Evolutionary conservation across 2,797 vertebrate species (phyloP).

Genomic region (Hippopotamyrus pictus): DNA sequence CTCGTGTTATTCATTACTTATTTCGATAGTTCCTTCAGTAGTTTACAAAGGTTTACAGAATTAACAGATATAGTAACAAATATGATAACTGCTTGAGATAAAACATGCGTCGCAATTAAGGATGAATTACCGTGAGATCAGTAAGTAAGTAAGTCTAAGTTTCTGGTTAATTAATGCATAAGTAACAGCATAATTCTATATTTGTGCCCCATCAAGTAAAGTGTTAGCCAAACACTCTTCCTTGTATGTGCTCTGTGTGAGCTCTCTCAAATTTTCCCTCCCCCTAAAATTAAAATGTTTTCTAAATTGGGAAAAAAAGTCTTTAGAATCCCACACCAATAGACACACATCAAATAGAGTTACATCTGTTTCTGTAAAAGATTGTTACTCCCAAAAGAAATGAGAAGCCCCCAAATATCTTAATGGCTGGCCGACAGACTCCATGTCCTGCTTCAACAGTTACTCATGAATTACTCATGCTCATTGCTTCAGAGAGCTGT

Average conservation of each 20-base stretch:
- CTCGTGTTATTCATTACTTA: not conserved
- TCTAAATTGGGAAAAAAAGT: not conserved
- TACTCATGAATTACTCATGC: not conserved
- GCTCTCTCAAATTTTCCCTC: not conserved
- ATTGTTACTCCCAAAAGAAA: not conserved
- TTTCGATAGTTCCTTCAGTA: not conserved
- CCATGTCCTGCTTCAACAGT: not conserved
- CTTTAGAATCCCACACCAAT: not conserved
- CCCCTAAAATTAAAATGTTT: not conserved
- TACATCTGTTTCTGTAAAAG: not conserved
- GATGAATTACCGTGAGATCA: not conserved
- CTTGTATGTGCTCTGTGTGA: not conserved
- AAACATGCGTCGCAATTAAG: not conserved
- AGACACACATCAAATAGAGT: not conserved
- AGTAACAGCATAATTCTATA: not conserved
- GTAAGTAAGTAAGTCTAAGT: not conserved
- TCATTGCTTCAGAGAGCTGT: not conserved
- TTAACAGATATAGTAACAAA: not conserved
- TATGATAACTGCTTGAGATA: not conserved
- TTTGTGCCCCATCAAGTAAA: not conserved
- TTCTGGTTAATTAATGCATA: not conserved
- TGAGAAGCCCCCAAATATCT: not conserved
- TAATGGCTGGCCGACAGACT: not conserved
- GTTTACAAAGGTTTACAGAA: not conserved
- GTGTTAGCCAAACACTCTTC: not conserved